Evolutionary conservation across 2,113 vertebrate species (phyloP), one percentile per base, ranked within the genome.

Genomic region (Tupaia tana): DNA sequence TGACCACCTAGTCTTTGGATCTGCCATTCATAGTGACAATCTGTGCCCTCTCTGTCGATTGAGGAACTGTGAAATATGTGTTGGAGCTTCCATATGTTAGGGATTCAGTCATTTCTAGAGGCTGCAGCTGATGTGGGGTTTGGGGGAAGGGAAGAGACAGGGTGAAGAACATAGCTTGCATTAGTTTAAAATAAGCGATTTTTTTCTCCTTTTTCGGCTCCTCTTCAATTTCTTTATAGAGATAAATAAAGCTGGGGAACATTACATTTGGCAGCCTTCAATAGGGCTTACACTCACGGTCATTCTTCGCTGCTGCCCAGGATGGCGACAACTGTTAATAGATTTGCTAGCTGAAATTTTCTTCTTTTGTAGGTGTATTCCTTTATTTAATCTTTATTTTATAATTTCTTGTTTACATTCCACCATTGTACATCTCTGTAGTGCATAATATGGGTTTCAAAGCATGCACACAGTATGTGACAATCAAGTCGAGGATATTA

Each of bases 211-310:
- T 96, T 89, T 84, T 52, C 89, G 61, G 71, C 69, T 95, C 84
- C 73, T 75, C 73, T 61, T 95, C 91, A 97, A 94, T 82, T 93
- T 54, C 92, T 88, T 93, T 82, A 80, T 75, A 67, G 70, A 84
- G 73, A 95, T 82, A 97, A 94, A 93, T 93, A 95, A 90, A 97
- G 56, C 94, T 82, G 69, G 64, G 75, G 59, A 90, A 77, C 85
- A 91, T 86, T 73, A 74, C 16, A 78, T 88, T 91, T 96, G 71
- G 83, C 86, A 89, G 25, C 4, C 64, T 82, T 82, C 61, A 87
- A 9, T 31, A 86, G 15, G 82, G 61, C 25, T 91, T 87, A n/a
- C 43, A 93, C 83, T 59, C 59, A 19, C 52, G 22, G 54, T 71
- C 29, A 89, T 87, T 89, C 64, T 80, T 90, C 78, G n/a, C 6